Conservation (phyloP, 1,140 invertebrate species). For the Achroia grisella region DNA sequence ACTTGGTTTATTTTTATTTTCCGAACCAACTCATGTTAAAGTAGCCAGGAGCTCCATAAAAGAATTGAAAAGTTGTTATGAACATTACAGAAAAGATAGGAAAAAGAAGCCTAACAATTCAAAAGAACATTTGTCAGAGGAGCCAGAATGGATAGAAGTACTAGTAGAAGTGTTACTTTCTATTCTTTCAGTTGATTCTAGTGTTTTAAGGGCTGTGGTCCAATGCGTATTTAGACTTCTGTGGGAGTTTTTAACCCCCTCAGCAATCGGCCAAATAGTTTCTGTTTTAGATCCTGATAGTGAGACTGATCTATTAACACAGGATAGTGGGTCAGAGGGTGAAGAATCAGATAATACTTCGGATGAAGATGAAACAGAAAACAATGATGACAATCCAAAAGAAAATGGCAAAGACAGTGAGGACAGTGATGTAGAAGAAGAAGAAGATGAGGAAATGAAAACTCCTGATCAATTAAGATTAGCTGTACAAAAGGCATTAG, state of each 20-base stretch:
- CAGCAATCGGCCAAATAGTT: slow-evolving; percentile 82
- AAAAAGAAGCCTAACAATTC: slow-evolving; percentile 45
- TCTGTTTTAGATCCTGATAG: slow-evolving; percentile 81
- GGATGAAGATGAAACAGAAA: slow-evolving; percentile 30
- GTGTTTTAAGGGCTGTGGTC: slow-evolving; percentile 80
- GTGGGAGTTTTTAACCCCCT: slow-evolving; percentile 79
- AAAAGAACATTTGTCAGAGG: slow-evolving; percentile 49
- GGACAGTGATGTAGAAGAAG: slow-evolving; percentile 53
- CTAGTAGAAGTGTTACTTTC: slow-evolving; percentile 84
- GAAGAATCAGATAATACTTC: slow-evolving; percentile 45
- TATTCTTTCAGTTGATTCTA: slow-evolving; percentile 80
- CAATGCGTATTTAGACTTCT: slow-evolving; percentile 83
- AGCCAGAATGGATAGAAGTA: slow-evolving; percentile 86
- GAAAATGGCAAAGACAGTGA: slow-evolving; percentile 47
- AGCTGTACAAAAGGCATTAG: slow-evolving; percentile 78
- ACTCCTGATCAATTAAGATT: slow-evolving; percentile 78
- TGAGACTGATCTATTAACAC: slow-evolving; percentile 75
- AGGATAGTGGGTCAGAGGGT: slow-evolving; percentile 61
- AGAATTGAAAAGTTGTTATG: slow-evolving; percentile 81
- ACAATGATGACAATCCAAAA: slow-evolving; percentile 37
- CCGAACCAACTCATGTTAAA: slow-evolving; percentile 75
- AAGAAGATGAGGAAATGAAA: slow-evolving; percentile 77
- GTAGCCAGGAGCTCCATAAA: slow-evolving; percentile 78
- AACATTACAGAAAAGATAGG: slow-evolving; percentile 73
- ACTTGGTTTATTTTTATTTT: slow-evolving; percentile 82